Conservation (phyloP, 1,140 invertebrate genomes). For the Diorhabda elongata region DNA sequence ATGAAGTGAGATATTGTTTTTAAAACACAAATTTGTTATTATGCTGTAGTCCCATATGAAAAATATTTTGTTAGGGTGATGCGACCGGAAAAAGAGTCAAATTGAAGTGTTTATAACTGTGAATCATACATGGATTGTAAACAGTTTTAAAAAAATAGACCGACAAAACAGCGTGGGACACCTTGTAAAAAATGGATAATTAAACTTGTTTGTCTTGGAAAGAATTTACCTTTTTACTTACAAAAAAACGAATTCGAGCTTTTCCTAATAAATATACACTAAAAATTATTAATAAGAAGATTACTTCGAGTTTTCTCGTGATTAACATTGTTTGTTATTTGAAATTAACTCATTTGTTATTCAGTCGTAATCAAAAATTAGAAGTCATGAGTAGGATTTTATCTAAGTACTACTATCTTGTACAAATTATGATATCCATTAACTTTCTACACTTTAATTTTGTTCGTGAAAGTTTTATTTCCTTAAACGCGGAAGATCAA, state of each 20-base stretch:
- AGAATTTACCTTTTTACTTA: neutral
- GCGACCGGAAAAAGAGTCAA: no score
- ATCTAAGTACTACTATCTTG: neutral
- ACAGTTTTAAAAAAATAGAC: no score
- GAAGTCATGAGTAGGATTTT: neutral
- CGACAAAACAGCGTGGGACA: no score
- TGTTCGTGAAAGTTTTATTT: neutral
- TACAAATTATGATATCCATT: neutral
- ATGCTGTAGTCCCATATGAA: no score
- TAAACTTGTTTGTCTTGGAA: no score
- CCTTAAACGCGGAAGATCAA: neutral
- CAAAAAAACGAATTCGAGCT: neutral
- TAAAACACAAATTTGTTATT: no score
- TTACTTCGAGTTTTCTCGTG: neutral
- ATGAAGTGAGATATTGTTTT: no score
- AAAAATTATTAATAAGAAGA: no score
- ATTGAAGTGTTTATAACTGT: no score
- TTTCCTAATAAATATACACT: neutral
- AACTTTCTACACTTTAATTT: neutral
- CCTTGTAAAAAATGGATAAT: no score
- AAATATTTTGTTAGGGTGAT: no score
- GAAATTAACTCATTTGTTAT: neutral
- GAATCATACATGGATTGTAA: no score
- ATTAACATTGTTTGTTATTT: neutral
- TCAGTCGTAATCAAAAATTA: neutral